Percentiles rank a stretch among this genome's conserved stretches.
Evolutionary conservation across 2,888 invertebrate species (phyloP).

Genomic region (Drosophila rellima): DNA sequence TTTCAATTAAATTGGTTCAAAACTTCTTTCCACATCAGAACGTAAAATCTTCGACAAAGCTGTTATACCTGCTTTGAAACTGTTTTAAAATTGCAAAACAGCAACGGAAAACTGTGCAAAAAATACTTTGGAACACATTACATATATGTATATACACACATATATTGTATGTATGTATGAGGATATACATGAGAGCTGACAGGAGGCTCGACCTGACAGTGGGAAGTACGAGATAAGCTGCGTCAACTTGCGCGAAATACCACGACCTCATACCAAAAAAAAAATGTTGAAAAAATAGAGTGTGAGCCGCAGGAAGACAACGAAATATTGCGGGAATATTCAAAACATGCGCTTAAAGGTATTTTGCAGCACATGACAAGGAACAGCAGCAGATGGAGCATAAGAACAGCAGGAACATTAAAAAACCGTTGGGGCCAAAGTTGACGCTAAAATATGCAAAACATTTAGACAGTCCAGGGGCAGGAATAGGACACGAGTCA

Average conservation of each 20-base stretch:
- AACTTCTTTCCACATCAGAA: background rate
- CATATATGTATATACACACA: conserved; percentile 6
- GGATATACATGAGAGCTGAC: conserved; percentile 34
- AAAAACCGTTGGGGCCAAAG: conserved; percentile 46
- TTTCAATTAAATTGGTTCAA: background rate
- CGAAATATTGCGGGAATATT: conserved; percentile 77
- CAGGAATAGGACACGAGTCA: conserved; percentile 53
- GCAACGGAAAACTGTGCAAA: conserved; percentile 66
- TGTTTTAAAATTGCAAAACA: conserved; percentile 53
- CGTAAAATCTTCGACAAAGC: conserved; percentile 41
- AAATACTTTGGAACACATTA: conserved; percentile 48
- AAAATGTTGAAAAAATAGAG: conserved; percentile 20
- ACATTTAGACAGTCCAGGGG: conserved; percentile 52
- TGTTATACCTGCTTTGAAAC: conserved; percentile 38
- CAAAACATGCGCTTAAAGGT: conserved; percentile 79
- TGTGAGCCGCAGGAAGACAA: conserved; percentile 51
- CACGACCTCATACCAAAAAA: conserved; percentile 13
- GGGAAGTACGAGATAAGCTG: conserved; percentile 74
- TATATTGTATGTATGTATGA: conserved; percentile 13
- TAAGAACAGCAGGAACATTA: conserved; percentile 24
- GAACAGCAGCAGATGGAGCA: conserved; percentile 18
- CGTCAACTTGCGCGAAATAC: conserved; percentile 65
- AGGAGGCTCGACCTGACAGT: conserved; percentile 55
- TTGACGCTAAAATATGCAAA: conserved; percentile 67
- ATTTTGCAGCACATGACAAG: conserved; percentile 69